Evolutionary conservation across 2,888 invertebrate genomes (phyloP).

Genomic region (Drosophila multiciliata): DNA sequence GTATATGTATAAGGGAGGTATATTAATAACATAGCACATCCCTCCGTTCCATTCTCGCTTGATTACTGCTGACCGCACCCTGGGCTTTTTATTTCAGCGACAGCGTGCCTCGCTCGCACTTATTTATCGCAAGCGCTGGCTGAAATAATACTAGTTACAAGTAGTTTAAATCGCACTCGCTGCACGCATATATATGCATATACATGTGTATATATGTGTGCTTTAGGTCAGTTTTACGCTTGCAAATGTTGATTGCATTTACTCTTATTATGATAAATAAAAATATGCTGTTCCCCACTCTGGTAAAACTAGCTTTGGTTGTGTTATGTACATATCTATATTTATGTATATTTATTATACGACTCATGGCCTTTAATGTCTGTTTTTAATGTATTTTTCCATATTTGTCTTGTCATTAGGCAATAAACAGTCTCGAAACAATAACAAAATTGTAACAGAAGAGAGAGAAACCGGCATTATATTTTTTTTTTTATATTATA

Average conservation of each 20-base stretch:
- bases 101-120: conserved; percentile 39
- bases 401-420: conserved; percentile 40
- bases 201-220: conserved; percentile 27
- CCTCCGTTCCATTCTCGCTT: conserved; percentile 13
- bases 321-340: conserved; percentile 5
- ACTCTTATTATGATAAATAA: conserved; percentile 48
- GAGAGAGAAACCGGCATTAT: conserved; percentile 14
- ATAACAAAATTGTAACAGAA: conserved; percentile 28
- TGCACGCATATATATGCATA: conserved; percentile 6
- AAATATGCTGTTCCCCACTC: conserved; percentile 50
- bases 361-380: conserved; percentile 19
- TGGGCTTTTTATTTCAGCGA: conserved; percentile 31
- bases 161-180: conserved; percentile 69
- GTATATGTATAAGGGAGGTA: conserved; percentile 42
- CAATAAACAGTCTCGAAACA: conserved; percentile 19
- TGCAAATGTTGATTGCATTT: conserved; percentile 46
- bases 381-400: conserved; percentile 44
- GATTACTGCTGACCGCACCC: conserved; percentile 7
- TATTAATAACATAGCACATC: conserved; percentile 65
- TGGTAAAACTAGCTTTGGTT: conserved; percentile 64
- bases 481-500: conserved; percentile 58
- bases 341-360: neutral
- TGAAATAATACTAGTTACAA: conserved; percentile 64
- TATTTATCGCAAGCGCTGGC: conserved; percentile 53
- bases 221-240: conserved; percentile 37